Evolutionary conservation across 2,797 vertebrate species (phyloP), one percentile per base, ranked within the genome.

Genomic region (Heteromormyrus szaboi): DNA sequence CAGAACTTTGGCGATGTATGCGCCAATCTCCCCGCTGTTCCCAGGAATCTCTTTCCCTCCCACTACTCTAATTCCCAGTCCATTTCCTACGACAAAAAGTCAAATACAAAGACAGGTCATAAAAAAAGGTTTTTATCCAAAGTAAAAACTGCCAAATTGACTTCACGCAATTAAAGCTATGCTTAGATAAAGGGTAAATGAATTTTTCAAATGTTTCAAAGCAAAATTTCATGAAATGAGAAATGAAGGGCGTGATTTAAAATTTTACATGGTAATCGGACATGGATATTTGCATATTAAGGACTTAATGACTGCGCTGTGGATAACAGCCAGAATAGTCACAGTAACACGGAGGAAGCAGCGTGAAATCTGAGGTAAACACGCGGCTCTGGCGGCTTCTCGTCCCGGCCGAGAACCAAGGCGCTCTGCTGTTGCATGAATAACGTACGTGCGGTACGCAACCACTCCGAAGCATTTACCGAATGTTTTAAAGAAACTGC

Each of bases 31-130:
- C 91, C 97, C 97, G 8, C 95, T 95, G 91, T 95, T 96, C 90
- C 97, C 97, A 79, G 98, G 98, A 90, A 99, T 98, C 91, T 99
- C 98, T 94, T 99, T 99, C 85, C 99, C 99, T 91, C 99, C 99
- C 89, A 99, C 97, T 86, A 99, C 94, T 91, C 97, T 96, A 90
- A 99, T 99, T 90, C 99, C 99, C 90, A 99, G 92, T 89, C 96
- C 96, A 72, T 96, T 97, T 89, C 96, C 96, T 97, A 92, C 54
- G 89, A 76, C 29, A n/a, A 92, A 86, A 89, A 29, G 19, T 62
- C n/a, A 37, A 29, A 44, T 25, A n/a, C 50, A 19, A 59, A 86
- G 22, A 22, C 41, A 79, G 37, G 14, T n/a, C 44, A 89, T n/a
- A 89, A 84, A 46, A 11, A 83, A 46, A 12, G 17, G 84, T 88